Evolutionary conservation across 2,797 vertebrate species (phyloP), one percentile per base, ranked within the genome.

Genomic region (Orestias chungarensis): DNA sequence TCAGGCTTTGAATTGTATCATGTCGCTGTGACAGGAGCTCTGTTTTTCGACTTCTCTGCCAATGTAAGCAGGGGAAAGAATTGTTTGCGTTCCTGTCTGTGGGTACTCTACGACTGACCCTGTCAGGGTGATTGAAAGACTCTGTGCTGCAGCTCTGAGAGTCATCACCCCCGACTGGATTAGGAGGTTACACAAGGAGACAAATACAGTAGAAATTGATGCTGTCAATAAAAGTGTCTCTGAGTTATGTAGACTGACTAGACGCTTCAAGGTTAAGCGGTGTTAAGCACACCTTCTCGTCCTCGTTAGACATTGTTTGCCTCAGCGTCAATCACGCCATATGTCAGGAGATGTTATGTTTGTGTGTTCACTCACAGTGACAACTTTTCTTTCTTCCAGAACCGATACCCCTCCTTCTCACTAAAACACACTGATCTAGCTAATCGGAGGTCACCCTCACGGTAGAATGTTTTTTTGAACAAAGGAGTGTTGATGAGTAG

Each of bases 401-500:
- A 7, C 74, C 0, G 27, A 15, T 15, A 43, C 68, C 29, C 80
- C 73, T 33, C 78, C 77, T 57, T 80, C 47, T 55, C 18, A 0
- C 57, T n/a, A 42, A 75, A 79, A 67, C 73, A 23, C 59, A 77
- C 76, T 64, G 74, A 73, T 70, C 38, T 68, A 42, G 50, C 55
- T 85, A 84, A 91, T 91, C 67, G 85, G 87, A 91, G 91, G 92
- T 93, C 92, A 93, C 92, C 91, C 91, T 92, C 92, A 91, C 84
- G 85, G 86, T 89, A 54, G 69, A 43, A 81, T 76, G 44, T 74
- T 82, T 80, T n/a, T 84, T 78, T 83, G 85, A 84, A 92, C 87
- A 85, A 92, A 93, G 92, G 84, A 93, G 85, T 31, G 23, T 25
- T 29, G 73, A 43, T 67, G 64, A 69, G 64, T 66, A 57, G 70